phyloP scores from a whole-genome alignment of 2,113 vertebrate species.

The Macquaria australasica region DNA sequence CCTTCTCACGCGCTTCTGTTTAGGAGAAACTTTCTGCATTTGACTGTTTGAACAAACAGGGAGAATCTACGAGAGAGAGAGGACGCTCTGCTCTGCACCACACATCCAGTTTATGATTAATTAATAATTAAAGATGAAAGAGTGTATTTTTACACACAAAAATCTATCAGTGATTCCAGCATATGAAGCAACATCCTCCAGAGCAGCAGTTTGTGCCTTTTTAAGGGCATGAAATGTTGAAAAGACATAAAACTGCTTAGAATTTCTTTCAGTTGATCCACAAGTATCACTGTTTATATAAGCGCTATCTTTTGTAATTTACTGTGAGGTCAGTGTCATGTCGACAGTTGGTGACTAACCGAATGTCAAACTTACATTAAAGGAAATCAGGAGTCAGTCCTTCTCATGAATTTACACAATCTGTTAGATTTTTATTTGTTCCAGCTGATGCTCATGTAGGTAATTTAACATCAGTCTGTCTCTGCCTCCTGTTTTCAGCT shows the following conservation, averaged over 20 bases:
- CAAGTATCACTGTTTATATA: slow-evolving; percentile 28
- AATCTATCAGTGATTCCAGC: neutral
- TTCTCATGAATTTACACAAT: neutral
- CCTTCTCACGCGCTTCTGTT: neutral
- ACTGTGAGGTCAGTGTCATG: neutral
- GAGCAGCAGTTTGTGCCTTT: slow-evolving; percentile 28
- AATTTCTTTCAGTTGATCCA: neutral
- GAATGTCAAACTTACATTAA: neutral
- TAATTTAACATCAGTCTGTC: neutral
- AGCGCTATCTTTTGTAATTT: neutral
- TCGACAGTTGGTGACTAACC: slow-evolving; percentile 14
- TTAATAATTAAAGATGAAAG: neutral
- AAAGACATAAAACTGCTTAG: neutral
- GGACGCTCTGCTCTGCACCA: neutral
- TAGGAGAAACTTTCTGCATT: neutral
- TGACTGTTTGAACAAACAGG: neutral
- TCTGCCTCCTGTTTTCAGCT: slow-evolving; percentile 11
- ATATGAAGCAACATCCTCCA: slow-evolving; percentile 6
- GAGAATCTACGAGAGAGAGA: neutral
- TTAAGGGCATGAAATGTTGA: slow-evolving; percentile 46
- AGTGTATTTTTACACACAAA: neutral
- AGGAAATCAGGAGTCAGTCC: neutral
- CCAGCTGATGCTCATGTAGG: neutral
- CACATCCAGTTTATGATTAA: neutral
- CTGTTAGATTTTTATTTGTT: neutral